A percentile compares a stretch with the other conserved stretches of the same genome.
Conservation (phyloP, 2,113 vertebrate genomes). For the Zosterops hypoxanthus region DNA sequence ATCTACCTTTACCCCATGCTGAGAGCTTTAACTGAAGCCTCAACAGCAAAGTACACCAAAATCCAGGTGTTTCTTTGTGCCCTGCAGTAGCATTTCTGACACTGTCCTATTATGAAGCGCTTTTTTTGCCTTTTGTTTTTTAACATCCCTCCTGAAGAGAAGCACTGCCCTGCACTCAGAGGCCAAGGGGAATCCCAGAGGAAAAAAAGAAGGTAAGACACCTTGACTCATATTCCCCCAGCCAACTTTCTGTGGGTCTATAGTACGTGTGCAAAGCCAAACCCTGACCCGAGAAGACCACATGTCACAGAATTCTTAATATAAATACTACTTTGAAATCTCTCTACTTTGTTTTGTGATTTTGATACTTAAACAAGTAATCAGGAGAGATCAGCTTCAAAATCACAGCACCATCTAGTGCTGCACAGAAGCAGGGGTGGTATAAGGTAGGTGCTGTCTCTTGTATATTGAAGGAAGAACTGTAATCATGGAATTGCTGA, state of each 20-base stretch:
- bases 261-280: background rate
- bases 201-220: background rate
- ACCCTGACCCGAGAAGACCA: background rate
- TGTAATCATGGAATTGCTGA: background rate
- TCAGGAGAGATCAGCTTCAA: background rate
- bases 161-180: background rate
- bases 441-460: background rate
- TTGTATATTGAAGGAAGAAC: background rate
- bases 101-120: background rate
- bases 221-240: background rate
- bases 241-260: background rate
- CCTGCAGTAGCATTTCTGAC: background rate
- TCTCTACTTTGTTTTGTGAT: background rate
- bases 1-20: background rate
- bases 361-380: background rate
- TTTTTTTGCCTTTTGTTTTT: background rate
- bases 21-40: background rate
- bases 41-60: background rate
- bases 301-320: background rate
- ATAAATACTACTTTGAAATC: background rate
- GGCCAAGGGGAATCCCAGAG: background rate
- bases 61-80: background rate
- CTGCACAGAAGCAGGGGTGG: background rate
- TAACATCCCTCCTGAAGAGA: background rate
- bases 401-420: constrained; percentile 47